Evolutionary conservation across 2,888 invertebrate species (phyloP), one percentile per base, ranked within the genome.

Genomic region (Epicampocera succincta): DNA sequence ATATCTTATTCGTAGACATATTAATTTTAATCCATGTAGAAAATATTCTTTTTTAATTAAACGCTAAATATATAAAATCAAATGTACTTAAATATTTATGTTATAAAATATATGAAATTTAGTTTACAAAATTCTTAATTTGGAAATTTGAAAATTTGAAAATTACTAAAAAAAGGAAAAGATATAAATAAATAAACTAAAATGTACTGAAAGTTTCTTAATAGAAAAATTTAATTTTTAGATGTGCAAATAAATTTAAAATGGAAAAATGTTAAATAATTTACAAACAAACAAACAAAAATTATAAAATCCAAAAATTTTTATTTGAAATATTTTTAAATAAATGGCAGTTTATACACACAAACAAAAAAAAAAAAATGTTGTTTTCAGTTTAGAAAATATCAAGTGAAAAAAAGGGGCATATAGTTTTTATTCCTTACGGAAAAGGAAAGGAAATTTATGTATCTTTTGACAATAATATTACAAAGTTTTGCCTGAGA

Each of bases 321-420:
- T 65, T 61, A 75, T 72, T 21, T 66, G 46, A 48, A 61, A 52
- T 61, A 72, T 61, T 56, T 71, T 75, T 60, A 83, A 83, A 82
- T 77, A 82, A 78, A 82, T 78, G 69, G 65, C 12, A 74, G 63
- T 74, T 33, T 74, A 71, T 74, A 48, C 21, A 52, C 38, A 21
- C n/a, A n/a, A n/a, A n/a, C n/a, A n/a, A n/a, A n/a, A n/a, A n/a
- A n/a, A 25, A 25, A 3, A 25, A 25, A 25, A 25, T 25, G n/a
- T 25, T 25, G 25, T 25, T 5, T 25, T 25, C 5, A 25, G 2
- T 25, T 25, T 25, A 33, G 0, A 1, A 13, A 25, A 11, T 50
- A 12, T 15, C 3, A 46, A 46, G 21, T 50, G 3, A 1, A 2
- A 50, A n/a, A 46, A 46, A 17, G 17, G 17, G 1, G 3, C 8